Base-by-base conservation (phyloP, 64 coral and sea anemone species). In the Trachythela sp. region DNA sequence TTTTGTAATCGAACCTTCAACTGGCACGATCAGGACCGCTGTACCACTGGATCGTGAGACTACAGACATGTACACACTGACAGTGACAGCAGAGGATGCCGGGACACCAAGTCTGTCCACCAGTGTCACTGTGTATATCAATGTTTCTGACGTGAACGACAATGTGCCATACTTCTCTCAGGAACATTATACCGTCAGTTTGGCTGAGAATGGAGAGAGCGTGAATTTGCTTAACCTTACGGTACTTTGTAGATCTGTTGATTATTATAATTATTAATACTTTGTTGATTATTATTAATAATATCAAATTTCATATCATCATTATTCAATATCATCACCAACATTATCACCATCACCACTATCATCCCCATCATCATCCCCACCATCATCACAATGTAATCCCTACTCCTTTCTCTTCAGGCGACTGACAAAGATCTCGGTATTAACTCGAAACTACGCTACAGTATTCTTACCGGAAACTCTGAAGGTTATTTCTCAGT, bases 81-180 rank as follows among this genome's bases (percentile, higher is more conserved):
- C 59, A 93, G 95, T 94, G 10, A 84, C 92, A 51, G 95, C 93
- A 86, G 90, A 85, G 80, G 95, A 97, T 40, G 92, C 84, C 18
- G 60, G 49, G 31, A 97, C 92, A 18, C 80, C 91, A 76, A 85
- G 94, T 51, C 67, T 67, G 15, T 86, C 84, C 22, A 84, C 90
- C 34, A 90, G 85, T 5, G 87, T 88, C 32, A 67, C 86, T 48
- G 89, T 97, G n/a, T 90, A 48, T 27, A 77, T 97, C 10, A 97
- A 97, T 36, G 91, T 97, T 13, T 94, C 95, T 38, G 95, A 97
- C 42, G 88, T 97, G 11, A 97, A 97, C 30, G 95, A 97, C 86
- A 97, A 97, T 49, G 94, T 94, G 9, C 95, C 95, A 27, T 80
- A 84, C 18, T 97, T 90, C 50, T 48, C 85, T 31, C 88, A 89